Percentiles rank a stretch among this genome's conserved stretches.
Evolutionary conservation across 2,113 vertebrate genomes (phyloP).

Genomic region (Scophthalmus maximus): DNA sequence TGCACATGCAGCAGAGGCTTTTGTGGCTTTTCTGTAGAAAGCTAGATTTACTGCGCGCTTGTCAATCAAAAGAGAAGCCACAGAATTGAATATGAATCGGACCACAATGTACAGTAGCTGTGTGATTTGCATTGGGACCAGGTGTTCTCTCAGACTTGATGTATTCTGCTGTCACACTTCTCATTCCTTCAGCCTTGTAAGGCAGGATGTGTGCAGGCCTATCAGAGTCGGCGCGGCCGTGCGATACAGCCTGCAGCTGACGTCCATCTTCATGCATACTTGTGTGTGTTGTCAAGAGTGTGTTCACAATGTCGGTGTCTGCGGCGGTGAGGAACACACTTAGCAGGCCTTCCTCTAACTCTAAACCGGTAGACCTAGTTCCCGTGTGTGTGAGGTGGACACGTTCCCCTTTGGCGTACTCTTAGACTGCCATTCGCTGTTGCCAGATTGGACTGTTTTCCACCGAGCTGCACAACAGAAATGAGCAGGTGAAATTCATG

Average conservation of each 20-base stretch:
- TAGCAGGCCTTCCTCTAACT: background rate
- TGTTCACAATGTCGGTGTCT: background rate
- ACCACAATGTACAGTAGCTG: background rate
- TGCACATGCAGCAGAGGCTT: conserved; percentile 26
- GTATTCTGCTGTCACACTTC: conserved; percentile 3
- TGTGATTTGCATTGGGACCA: conserved; percentile 34
- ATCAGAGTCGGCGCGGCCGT: conserved; percentile 14
- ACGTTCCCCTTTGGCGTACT: background rate
- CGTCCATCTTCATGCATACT: conserved; percentile 17
- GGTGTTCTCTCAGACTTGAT: conserved; percentile 26
- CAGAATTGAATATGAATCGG: conserved; percentile 32
- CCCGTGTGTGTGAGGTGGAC: background rate
- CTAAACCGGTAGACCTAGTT: background rate
- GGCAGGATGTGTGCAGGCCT: conserved; percentile 12
- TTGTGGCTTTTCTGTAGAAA: background rate
- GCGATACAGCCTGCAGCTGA: conserved; percentile 36
- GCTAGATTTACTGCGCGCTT: background rate
- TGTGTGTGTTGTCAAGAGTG: conserved; percentile 13
- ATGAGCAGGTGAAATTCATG: too few relatives aligned
- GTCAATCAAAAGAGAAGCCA: conserved; percentile 33
- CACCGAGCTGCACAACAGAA: background rate
- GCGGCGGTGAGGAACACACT: background rate
- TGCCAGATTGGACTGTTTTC: background rate
- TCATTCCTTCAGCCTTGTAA: conserved; percentile 5
- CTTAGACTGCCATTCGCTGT: background rate